phyloP scores from a whole-genome alignment of 2,113 vertebrate species.

The Spea multiplicata region DNA sequence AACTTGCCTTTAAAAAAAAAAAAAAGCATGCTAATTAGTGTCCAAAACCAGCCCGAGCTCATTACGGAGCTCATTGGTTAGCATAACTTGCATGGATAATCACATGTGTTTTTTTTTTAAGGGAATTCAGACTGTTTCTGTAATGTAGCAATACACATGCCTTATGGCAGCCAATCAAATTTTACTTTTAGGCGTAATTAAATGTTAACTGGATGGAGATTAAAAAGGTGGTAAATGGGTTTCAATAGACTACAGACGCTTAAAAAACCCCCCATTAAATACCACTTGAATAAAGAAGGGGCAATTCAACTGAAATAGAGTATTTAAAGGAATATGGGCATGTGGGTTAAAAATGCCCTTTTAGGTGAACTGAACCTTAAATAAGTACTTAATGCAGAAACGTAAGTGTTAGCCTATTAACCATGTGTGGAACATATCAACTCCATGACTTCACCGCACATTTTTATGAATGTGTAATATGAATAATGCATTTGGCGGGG shows the following conservation, averaged over 20 bases:
- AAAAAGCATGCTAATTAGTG: constrained; percentile 80
- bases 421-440: no score
- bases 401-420: no score
- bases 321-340: not conserved
- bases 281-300: constrained; percentile 13
- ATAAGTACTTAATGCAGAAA: no score
- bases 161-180: constrained; percentile 60
- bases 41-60: constrained; percentile 67
- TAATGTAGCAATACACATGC: constrained; percentile 62
- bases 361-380: no score
- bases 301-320: constrained; percentile 13
- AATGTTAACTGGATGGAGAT: constrained; percentile 52
- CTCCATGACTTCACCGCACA: no score
- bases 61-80: constrained; percentile 58
- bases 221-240: constrained; percentile 34
- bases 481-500: no score
- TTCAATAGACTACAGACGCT: constrained; percentile 27
- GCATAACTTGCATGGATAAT: constrained; percentile 54
- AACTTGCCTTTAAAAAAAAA: constrained; percentile 70
- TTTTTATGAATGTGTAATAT: no score
- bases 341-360: no score
- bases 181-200: constrained; percentile 54
- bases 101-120: constrained; percentile 57
- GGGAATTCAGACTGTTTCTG: constrained; percentile 55
- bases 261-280: constrained; percentile 14